Conservation (phyloP, 2,888 invertebrate genomes). For the Rosalia funebris region DNA sequence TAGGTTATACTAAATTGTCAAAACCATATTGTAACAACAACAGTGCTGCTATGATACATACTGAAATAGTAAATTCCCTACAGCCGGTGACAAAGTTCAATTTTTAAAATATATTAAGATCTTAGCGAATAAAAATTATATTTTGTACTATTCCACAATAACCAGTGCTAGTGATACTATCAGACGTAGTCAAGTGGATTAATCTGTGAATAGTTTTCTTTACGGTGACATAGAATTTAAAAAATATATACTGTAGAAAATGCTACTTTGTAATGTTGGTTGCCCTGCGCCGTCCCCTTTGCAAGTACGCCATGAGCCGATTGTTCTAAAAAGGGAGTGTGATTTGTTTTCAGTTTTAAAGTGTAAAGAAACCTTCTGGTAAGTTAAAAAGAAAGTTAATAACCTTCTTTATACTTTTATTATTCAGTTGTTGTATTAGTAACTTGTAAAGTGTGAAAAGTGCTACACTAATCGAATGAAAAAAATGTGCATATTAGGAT, state of each 20-base stretch:
- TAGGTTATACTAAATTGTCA: constrained; percentile 4
- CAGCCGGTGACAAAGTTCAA: not conserved
- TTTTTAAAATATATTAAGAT: too few relatives aligned
- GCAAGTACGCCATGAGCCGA: constrained; percentile 61
- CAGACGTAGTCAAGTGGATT: too few relatives aligned
- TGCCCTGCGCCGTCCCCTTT: constrained; percentile 35
- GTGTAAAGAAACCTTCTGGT: constrained; percentile 34
- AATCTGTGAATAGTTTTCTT: too few relatives aligned
- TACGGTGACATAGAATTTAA: too few relatives aligned
- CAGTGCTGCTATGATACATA: not conserved
- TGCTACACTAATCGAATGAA: constrained; percentile 1
- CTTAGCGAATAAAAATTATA: too few relatives aligned
- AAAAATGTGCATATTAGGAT: constrained; percentile 24
- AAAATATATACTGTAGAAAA: too few relatives aligned
- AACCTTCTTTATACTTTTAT: not conserved
- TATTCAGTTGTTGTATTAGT: not conserved
- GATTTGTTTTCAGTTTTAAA: constrained; percentile 58
- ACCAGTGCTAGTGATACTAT: too few relatives aligned
- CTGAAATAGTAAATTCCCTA: not conserved
- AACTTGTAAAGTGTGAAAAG: not conserved
- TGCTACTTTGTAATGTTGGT: constrained; percentile 28
- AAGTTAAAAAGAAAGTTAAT: constrained; percentile 21
- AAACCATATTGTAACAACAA: constrained; percentile 5
- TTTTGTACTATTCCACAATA: too few relatives aligned
- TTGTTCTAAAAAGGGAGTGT: constrained; percentile 61